Evolutionary conservation across 2,797 vertebrate genomes (phyloP).

Genomic region (Pseudomugil gertrudae): DNA sequence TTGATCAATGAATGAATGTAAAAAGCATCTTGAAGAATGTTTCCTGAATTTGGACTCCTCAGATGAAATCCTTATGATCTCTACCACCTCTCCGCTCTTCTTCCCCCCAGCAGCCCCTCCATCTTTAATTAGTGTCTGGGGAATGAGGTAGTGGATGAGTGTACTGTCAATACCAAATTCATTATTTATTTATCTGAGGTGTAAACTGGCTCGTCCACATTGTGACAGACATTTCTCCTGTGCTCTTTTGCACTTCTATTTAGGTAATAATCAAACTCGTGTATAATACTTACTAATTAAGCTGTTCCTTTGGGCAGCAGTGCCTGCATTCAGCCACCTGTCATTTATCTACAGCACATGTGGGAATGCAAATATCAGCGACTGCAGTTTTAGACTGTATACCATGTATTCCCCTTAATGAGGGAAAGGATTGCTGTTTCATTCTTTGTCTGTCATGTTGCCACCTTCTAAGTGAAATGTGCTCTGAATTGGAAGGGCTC

Average conservation of each 20-base stretch:
- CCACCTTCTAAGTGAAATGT: conserved; percentile 71
- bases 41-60: conserved; percentile 69
- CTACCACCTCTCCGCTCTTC: conserved; percentile 54
- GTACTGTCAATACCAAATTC: conserved; percentile 82
- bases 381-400: conserved; percentile 63
- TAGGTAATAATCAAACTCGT: conserved; percentile 78
- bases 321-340: conserved; percentile 73
- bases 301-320: conserved; percentile 59
- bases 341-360: conserved; percentile 69
- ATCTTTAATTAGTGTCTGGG: conserved; percentile 85
- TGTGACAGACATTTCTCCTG: conserved; percentile 76
- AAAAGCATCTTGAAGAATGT: conserved; percentile 68
- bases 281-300: conserved; percentile 80
- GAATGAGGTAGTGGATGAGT: conserved; percentile 80
- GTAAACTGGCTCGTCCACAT: conserved; percentile 75
- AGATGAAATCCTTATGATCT: conserved; percentile 73
- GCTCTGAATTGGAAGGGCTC: conserved; percentile 73
- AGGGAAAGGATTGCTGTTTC: conserved; percentile 67
- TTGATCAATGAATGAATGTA: conserved; percentile 67
- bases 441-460: conserved; percentile 69
- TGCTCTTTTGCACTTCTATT: conserved; percentile 78
- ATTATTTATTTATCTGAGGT: conserved; percentile 83
- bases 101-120: conserved; percentile 64
- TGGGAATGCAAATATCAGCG: conserved; percentile 73
- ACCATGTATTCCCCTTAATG: conserved; percentile 72